phyloP scores from a whole-genome alignment of 2,797 vertebrate species.

The Chelon labrosus region DNA sequence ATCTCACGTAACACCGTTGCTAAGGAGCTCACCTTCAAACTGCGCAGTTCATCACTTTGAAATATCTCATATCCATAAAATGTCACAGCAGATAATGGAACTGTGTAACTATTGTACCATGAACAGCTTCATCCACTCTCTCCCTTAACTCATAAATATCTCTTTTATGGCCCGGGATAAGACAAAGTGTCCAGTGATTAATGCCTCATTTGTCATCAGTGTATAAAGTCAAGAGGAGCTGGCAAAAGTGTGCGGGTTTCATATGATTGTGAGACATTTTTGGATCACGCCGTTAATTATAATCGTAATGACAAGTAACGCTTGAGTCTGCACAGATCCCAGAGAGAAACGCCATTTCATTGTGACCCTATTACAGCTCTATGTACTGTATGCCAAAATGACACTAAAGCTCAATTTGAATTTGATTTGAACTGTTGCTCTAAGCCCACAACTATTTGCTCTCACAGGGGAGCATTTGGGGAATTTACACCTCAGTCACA shows the following conservation, averaged over 20 bases:
- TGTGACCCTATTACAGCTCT: too few species aligned
- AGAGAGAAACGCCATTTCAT: too few species aligned
- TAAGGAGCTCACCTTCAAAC: conserved; percentile 15
- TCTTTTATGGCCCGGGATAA: conserved; percentile 16
- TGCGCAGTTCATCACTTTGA: conserved; percentile 36
- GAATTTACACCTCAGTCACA: not conserved
- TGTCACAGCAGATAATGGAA: conserved; percentile 11
- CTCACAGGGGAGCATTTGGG: not conserved
- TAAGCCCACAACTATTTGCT: not conserved
- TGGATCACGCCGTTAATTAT: not conserved
- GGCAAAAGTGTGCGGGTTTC: conserved; percentile 4
- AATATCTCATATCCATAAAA: conserved; percentile 48
- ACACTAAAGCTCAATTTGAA: too few species aligned
- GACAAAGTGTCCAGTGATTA: conserved; percentile 31
- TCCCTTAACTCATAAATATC: conserved; percentile 27
- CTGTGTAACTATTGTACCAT: conserved; percentile 18
- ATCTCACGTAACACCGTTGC: not conserved
- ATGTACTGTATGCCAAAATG: too few species aligned
- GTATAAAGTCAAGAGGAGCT: conserved; percentile 11
- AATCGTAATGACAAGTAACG: not conserved
- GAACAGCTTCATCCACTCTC: conserved; percentile 32
- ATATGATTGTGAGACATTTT: not conserved
- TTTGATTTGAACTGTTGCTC: not conserved
- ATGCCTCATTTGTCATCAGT: conserved; percentile 15
- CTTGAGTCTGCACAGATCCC: too few species aligned